Percentiles rank a stretch among this genome's conserved stretches.
phyloP scores from a whole-genome alignment of 2,113 vertebrate genomes.

The Dolichallabes microphthalmus region DNA sequence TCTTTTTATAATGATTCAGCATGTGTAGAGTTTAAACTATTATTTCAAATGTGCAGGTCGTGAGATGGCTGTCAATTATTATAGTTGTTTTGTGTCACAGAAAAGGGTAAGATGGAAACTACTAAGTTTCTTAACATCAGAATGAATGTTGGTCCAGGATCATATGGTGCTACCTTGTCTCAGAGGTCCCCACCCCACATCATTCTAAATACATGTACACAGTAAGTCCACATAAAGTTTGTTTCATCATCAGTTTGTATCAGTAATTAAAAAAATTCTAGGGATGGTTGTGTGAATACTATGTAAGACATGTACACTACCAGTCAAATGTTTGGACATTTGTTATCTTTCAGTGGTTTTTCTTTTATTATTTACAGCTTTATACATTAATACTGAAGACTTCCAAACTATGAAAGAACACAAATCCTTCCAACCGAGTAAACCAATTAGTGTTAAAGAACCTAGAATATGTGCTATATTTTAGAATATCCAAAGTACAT shows the following conservation, averaged over 20 bases:
- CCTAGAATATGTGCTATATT: too few relatives aligned
- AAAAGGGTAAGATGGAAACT: neutral
- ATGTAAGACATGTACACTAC: neutral
- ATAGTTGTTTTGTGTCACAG: neutral
- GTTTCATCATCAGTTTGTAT: neutral
- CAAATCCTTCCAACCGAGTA: too few relatives aligned
- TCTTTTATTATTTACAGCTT: too few relatives aligned
- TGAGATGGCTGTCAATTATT: neutral
- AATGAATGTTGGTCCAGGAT: neutral
- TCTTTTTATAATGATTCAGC: neutral
- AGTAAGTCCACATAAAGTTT: neutral
- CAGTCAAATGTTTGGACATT: too few relatives aligned
- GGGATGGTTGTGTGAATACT: neutral
- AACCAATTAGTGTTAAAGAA: too few relatives aligned
- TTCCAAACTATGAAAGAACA: too few relatives aligned
- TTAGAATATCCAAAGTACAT: too few relatives aligned
- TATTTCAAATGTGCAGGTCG: neutral
- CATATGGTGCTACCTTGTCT: neutral
- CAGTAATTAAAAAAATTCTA: neutral
- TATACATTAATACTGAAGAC: too few relatives aligned
- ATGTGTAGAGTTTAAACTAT: neutral
- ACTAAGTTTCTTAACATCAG: neutral
- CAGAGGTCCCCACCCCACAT: neutral
- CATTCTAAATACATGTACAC: neutral
- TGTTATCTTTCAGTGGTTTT: too few relatives aligned